Conservation (phyloP, 1,140 invertebrate species). For the Riptortus pedestris region DNA sequence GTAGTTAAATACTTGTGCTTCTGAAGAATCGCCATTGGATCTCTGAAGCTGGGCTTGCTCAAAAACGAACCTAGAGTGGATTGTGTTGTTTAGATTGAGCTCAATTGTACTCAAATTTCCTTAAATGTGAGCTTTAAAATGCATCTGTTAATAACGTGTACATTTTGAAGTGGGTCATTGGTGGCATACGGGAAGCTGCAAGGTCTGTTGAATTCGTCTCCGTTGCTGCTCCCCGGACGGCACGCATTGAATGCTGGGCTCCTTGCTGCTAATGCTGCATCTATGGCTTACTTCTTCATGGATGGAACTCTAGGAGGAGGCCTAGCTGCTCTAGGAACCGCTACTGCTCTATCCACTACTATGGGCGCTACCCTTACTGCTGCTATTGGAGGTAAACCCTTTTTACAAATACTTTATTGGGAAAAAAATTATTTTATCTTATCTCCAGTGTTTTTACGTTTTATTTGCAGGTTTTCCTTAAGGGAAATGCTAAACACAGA, state of each 20-base stretch:
- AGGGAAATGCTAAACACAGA: no score
- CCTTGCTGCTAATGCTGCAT: conserved; percentile 55
- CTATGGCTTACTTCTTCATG: conserved; percentile 57
- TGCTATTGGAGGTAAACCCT: conserved; percentile 66
- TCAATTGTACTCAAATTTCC: no score
- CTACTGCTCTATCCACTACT: conserved; percentile 56
- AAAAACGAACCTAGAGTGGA: no score
- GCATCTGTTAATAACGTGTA: no score
- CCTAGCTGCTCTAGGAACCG: conserved; percentile 55
- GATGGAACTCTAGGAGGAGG: conserved; percentile 53
- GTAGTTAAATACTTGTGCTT: no score
- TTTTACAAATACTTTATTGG: not conserved
- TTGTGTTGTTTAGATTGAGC: no score
- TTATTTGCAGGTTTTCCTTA: no score
- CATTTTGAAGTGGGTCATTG: conserved; percentile 76
- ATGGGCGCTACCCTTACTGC: conserved; percentile 82
- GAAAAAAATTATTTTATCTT: no score
- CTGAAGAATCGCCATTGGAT: no score
- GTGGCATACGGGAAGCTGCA: conserved; percentile 88
- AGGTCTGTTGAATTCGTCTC: conserved; percentile 65
- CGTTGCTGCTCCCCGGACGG: conserved; percentile 69
- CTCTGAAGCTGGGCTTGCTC: no score
- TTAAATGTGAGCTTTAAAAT: no score
- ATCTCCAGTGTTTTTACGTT: no score
- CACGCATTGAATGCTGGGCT: conserved; percentile 64